Percentiles rank a stretch among this genome's conserved stretches.
phyloP scores from a whole-genome alignment of 2,113 vertebrate genomes.

The Sinocyclocheilus maitianheensis region DNA sequence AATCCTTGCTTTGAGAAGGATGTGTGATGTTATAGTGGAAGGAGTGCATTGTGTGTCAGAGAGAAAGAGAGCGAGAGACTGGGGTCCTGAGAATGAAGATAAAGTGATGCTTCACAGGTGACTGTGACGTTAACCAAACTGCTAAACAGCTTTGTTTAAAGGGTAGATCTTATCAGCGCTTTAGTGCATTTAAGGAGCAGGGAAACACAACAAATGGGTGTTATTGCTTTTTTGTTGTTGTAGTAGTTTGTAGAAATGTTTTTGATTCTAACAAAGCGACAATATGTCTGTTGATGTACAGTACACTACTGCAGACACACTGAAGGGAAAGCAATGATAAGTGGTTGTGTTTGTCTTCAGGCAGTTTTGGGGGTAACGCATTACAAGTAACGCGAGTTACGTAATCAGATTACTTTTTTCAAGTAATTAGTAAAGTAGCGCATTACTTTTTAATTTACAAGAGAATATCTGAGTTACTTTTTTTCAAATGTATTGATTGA shows the following conservation, averaged over 20 bases:
- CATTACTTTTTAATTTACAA: no score
- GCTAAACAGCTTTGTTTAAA: constrained; percentile 12
- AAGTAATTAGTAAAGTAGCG: no score
- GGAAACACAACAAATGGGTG: neutral
- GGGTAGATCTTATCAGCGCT: neutral
- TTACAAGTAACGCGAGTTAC: no score
- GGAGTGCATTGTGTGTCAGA: neutral
- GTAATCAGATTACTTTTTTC: no score
- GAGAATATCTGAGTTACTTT: no score
- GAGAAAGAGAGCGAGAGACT: neutral
- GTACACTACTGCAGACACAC: neutral
- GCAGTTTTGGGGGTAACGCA: no score
- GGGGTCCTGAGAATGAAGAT: neutral
- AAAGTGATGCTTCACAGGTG: constrained; percentile 7
- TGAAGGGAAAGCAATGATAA: neutral
- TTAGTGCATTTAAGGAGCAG: neutral
- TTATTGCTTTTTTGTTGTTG: neutral
- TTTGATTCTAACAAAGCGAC: neutral
- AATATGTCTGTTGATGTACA: neutral
- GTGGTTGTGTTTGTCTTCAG: neutral
- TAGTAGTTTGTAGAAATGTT: neutral
- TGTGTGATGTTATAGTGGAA: neutral
- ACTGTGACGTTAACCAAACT: constrained; percentile 3
- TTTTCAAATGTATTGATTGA: no score
- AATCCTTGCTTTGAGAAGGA: neutral